Evolutionary conservation across 2,797 vertebrate species (phyloP), one percentile per base, ranked within the genome.

Genomic region (Anguilla megastoma): DNA sequence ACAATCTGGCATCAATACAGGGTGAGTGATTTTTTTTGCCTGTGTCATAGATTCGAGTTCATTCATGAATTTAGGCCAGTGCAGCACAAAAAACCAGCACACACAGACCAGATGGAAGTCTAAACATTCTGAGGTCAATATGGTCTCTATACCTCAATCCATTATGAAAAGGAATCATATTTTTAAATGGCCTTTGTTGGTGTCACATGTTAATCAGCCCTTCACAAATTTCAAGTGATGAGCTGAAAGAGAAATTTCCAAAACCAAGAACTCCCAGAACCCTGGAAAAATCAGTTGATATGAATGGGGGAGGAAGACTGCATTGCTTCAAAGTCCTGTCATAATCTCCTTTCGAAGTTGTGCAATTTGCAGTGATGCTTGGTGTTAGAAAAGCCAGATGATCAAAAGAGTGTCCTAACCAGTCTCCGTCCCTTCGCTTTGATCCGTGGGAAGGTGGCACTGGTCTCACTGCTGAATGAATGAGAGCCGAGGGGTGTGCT

Each of bases 361-460:
- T 58, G 12, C 50, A 16, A 58, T 66, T 12, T 56, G 87, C 16
- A 18, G 50, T 83, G 79, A 71, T 58, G 85, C 58, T 76, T 56
- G 80, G 58, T 88, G 21, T 8, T 48, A 27, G 79, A 84, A 83
- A 74, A 60, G 63, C 16, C 3, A 74, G 52, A 45, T 52, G 0
- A 27, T 96, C 94, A 97, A 93, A 96, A 96, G 1, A 97, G 91
- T 83, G 93, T 96, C 91, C 95, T 91, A 91, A 97, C 97, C 76
- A 98, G 95, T 90, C 97, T 96, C 92, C 96, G 95, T 52, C 97
- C 97, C 41, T 97, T 98, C 92, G 96, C 96, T 90, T 98, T 98
- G 93, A 98, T 97, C 54, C 97, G 96, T 63, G 98, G 98, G 88
- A 97, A 98, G 45, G 98, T 98, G 82, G 97, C 96, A 27, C 96